Conservation (phyloP, 1,140 invertebrate species). For the Charaxes varanes region DNA sequence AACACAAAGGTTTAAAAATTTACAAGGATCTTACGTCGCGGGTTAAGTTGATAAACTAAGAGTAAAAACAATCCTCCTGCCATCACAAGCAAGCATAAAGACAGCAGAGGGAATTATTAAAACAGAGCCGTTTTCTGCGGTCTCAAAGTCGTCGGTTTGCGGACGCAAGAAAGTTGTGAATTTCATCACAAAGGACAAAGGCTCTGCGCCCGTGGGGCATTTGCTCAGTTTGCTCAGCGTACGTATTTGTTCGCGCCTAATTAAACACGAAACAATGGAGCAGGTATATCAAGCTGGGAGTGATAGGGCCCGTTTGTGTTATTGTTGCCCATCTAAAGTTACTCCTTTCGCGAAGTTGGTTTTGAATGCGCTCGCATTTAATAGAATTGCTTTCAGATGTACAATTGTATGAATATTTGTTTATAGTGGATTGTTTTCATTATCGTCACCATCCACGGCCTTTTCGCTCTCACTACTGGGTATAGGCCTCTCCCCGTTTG, state of each 20-base stretch:
- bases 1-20: too few species aligned
- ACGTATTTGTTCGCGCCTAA: conserved; percentile 66
- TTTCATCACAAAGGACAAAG: conserved; percentile 66
- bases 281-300: conserved; percentile 36
- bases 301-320: conserved; percentile 31
- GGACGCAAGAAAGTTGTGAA: conserved; percentile 59
- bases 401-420: too few species aligned
- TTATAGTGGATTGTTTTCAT: too few species aligned
- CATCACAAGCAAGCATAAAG: conserved; percentile 33
- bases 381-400: too few species aligned
- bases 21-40: too few species aligned
- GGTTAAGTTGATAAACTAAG: too few species aligned
- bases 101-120: conserved; percentile 47
- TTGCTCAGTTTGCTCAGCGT: conserved; percentile 55
- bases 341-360: conserved; percentile 1
- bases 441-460: too few species aligned
- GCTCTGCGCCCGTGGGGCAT: conserved; percentile 48
- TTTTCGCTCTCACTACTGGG: too few species aligned
- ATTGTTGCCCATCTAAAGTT: conserved; percentile 19
- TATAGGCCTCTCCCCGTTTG: too few species aligned
- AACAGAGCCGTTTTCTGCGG: conserved; percentile 42
- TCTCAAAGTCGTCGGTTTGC: conserved; percentile 47
- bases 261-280: conserved; percentile 59
- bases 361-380: neutral
- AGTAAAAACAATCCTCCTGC: neutral